Evolutionary conservation across 2,113 vertebrate species (phyloP), one percentile per base, ranked within the genome.

Genomic region (Camelus dromedarius): DNA sequence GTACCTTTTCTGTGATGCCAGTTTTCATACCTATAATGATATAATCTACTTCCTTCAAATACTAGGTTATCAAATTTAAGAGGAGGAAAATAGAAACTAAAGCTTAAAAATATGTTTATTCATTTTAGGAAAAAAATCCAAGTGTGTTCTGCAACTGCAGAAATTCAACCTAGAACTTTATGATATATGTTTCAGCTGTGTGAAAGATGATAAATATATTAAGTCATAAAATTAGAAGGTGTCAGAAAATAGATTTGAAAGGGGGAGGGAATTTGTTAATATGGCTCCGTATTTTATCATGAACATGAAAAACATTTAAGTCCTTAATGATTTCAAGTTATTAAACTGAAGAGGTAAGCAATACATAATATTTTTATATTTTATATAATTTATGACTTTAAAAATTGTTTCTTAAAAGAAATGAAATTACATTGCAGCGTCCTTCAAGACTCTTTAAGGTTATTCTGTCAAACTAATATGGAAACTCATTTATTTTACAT

Each of bases 401-500:
- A 88, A 85, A 96, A 67, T 62, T 79, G 24, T 93, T 94, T 96
- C 73, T 80, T 94, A 93, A 82, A 28, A 58, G 19, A 91, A 86
- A 94, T 64, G 16, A 93, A 96, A 96, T 97, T 64, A 58, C 35
- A 42, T 93, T 90, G 60, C 32, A 15, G 64, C 95, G 62, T 67
- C 20, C 15, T 97, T 89, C 38, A 85, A 93, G 75, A 1, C 58
- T 77, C 6, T 24, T 75, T 83, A 89, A 96, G 20, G 30, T 87
- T 83, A 81, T 32, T 75, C 58, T 92, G 30, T 89, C 52, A 72
- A 86, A 66, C 10, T 52, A 60, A 67, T 26, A 28, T 97, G 1
- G 52, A 35, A 93, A 95, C 6, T 60, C 19, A 76, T 86, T 96
- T 93, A 32, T 96, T 97, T 86, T 82, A 67, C 62, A 38, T 32